These are phyloP conservation scores for Acleris holmiana DNA, from an alignment of 2,888 invertebrate species.

Conservation along the genomic window DNA sequence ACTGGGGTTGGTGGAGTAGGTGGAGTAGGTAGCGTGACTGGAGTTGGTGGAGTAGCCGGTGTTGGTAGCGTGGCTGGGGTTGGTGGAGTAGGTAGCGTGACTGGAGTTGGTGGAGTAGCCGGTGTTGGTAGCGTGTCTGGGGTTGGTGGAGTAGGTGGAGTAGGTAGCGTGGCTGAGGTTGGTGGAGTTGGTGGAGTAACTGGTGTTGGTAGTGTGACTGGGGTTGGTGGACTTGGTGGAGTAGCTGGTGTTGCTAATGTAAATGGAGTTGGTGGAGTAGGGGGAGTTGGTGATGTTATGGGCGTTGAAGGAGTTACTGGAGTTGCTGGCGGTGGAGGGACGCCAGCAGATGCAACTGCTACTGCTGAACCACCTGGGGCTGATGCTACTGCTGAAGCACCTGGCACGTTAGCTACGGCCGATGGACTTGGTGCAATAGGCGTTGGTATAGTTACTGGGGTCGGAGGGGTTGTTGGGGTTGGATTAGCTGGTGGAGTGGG, in stretches of 20 bases:
- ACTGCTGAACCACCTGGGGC: no score
- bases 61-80: background rate
- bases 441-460: no score
- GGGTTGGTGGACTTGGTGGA: no score
- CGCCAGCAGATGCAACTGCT: conserved; percentile 9
- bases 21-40: background rate
- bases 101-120: background rate
- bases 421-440: no score
- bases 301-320: no score
- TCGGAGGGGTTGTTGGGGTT: no score
- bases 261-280: no score
- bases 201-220: background rate
- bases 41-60: background rate
- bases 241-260: no score
- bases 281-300: no score
- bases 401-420: background rate
- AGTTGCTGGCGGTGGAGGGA: no score
- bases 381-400: conserved; percentile 13
- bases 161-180: background rate
- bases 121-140: background rate
- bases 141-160: background rate
- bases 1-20: background rate
- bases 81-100: background rate
- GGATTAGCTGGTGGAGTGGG: no score
- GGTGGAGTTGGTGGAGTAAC: background rate